Evolutionary conservation across 2,113 vertebrate genomes (phyloP).

Genomic region (Syrmaticus mikado): DNA sequence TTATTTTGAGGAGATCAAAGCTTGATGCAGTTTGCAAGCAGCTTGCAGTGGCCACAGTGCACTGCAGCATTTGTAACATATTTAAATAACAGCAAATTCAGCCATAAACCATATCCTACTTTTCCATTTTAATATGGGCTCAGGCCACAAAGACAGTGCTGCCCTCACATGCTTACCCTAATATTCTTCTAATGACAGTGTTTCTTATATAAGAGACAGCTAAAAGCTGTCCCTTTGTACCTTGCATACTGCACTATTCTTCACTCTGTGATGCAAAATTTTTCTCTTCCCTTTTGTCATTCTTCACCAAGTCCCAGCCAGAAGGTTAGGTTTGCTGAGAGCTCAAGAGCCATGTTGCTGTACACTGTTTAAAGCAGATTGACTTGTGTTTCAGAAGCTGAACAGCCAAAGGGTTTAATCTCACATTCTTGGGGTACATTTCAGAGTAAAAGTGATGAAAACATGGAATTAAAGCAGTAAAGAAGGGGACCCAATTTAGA

Average conservation of each 20-base stretch:
- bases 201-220: not conserved
- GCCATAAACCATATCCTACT: rapidly evolving
- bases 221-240: constrained; percentile 8
- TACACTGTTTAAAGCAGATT: constrained; percentile 12
- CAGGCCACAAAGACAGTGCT: not conserved
- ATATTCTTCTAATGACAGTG: not conserved
- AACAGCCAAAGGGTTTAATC: constrained; percentile 50
- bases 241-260: not conserved
- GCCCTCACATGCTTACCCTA: not conserved
- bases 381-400: constrained; percentile 58
- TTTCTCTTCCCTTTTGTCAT: not conserved
- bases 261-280: not conserved
- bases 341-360: constrained; percentile 28
- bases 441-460: constrained; percentile 59
- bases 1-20: not conserved
- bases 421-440: constrained; percentile 35
- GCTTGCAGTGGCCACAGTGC: not conserved
- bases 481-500: constrained; percentile 54
- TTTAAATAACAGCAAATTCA: not conserved
- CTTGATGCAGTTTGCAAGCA: not conserved
- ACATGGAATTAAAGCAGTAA: constrained; percentile 51
- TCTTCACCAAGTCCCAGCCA: not conserved
- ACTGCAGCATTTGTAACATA: not conserved
- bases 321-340: constrained; percentile 21
- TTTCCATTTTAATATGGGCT: not conserved